Conservation (phyloP, 2,888 invertebrate genomes). For the Clistopyga incitator region DNA sequence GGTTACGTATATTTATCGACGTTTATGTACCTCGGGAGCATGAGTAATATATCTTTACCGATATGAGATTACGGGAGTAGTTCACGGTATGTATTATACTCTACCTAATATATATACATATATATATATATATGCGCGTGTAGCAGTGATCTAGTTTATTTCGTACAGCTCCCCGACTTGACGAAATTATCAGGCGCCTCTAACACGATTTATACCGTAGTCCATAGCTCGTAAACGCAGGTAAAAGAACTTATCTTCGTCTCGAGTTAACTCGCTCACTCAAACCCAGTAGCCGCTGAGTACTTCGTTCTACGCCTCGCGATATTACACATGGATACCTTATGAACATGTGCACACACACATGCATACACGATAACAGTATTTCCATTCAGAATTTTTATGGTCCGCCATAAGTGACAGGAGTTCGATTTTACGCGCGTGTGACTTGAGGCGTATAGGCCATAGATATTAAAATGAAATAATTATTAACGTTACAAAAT, state of each 20-base stretch:
- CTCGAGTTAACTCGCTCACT: constrained; percentile 45
- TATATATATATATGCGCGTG: not conserved
- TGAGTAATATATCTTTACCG: constrained; percentile 30
- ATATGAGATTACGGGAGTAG: constrained; percentile 37
- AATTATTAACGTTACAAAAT: constrained; percentile 14
- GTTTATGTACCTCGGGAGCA: constrained; percentile 45
- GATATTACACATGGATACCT: not conserved
- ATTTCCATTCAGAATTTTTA: constrained; percentile 54
- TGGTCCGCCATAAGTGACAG: constrained; percentile 49
- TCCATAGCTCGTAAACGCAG: constrained; percentile 46
- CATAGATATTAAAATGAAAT: constrained; percentile 49
- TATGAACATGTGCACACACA: not conserved
- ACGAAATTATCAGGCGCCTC: constrained; percentile 65
- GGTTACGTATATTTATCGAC: constrained; percentile 59
- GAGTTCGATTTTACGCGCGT: constrained; percentile 36
- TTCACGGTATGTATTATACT: constrained; percentile 5
- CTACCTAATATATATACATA: not conserved
- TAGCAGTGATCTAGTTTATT: constrained; percentile 54
- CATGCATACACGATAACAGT: constrained; percentile 30
- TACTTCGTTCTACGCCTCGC: constrained; percentile 39
- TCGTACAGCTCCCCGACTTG: constrained; percentile 56
- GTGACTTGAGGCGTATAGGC: constrained; percentile 29
- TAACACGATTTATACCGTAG: constrained; percentile 55
- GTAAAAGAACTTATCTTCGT: constrained; percentile 54
- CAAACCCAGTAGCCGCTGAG: constrained; percentile 39